These are phyloP conservation scores for Cantharis nigra DNA, from an alignment of 2,888 invertebrate species.

Conservation along the genomic window DNA sequence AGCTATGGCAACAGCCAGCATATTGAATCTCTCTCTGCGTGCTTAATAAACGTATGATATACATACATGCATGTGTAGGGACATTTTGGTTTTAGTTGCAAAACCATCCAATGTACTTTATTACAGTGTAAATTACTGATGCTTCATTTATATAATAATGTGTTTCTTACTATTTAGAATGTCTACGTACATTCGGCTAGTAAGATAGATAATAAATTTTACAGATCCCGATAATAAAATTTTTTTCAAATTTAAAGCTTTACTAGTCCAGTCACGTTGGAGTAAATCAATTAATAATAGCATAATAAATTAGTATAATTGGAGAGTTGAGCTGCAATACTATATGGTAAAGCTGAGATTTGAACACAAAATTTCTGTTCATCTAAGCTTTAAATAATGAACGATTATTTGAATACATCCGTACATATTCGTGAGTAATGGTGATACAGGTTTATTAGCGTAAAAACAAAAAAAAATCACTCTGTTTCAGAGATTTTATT, in stretches of 20 bases:
- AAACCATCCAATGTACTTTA: neutral
- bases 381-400: too few relatives aligned
- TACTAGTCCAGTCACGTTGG: neutral
- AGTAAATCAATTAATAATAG: neutral
- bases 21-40: conserved; percentile 22
- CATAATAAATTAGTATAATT: neutral
- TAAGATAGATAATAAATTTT: neutral
- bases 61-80: neutral
- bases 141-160: neutral
- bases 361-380: neutral
- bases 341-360: neutral
- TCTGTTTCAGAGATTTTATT: neutral
- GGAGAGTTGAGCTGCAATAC: neutral
- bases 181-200: neutral
- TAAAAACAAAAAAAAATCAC: neutral
- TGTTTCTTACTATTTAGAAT: neutral
- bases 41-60: conserved; percentile 11
- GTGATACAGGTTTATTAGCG: neutral
- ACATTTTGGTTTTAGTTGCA: neutral
- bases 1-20: conserved; percentile 35
- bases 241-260: neutral
- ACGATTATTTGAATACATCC: too few relatives aligned
- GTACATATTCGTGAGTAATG: neutral
- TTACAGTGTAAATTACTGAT: neutral
- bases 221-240: neutral